Conservation (phyloP, 2,888 invertebrate genomes). For the Leptopterna dolabrata region DNA sequence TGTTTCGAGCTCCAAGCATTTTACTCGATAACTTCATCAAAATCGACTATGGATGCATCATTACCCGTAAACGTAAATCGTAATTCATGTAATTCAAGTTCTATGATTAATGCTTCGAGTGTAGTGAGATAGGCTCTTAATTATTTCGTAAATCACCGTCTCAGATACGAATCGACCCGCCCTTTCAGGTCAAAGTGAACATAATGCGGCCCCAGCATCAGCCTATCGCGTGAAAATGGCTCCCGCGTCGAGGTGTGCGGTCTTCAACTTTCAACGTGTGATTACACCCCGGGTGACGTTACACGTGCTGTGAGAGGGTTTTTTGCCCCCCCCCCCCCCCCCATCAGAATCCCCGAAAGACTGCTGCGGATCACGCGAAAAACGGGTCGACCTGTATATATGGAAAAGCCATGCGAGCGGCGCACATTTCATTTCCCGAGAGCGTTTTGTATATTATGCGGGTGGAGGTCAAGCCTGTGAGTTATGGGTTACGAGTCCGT, state of each 20-base stretch:
- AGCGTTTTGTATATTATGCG: neutral
- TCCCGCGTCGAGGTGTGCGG: neutral
- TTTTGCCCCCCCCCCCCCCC: neutral
- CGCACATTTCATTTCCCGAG: neutral
- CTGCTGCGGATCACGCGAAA: constrained; percentile 11
- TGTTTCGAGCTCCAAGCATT: too few relatives aligned
- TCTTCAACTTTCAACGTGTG: constrained; percentile 3
- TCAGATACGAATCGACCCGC: neutral
- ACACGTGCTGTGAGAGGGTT: neutral
- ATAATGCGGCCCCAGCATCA: neutral
- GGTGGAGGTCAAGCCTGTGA: neutral
- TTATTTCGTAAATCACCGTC: neutral
- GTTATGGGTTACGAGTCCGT: neutral
- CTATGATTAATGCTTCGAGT: neutral
- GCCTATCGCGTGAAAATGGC: neutral
- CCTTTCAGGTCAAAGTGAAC: neutral
- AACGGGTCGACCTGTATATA: neutral
- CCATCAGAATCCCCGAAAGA: neutral
- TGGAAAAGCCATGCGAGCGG: neutral
- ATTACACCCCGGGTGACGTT: neutral
- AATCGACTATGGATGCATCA: too few relatives aligned
- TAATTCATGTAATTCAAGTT: neutral
- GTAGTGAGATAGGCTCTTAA: neutral
- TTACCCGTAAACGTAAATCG: neutral
- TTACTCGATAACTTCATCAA: too few relatives aligned